These are phyloP conservation scores for Venusia cambrica DNA, from an alignment of 2,888 invertebrate species.

Conservation along the genomic window DNA sequence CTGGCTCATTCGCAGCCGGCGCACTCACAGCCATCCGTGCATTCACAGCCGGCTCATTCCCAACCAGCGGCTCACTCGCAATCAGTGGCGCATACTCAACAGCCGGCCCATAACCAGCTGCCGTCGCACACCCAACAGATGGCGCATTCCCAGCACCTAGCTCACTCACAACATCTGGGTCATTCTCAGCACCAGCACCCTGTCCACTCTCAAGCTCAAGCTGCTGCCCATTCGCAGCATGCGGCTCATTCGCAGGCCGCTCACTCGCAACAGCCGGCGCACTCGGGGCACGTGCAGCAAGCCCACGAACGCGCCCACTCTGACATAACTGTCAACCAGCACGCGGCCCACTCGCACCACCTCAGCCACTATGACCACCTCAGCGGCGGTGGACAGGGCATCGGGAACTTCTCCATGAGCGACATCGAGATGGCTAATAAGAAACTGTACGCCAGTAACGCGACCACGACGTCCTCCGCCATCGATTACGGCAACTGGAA, in stretches of 20 bases:
- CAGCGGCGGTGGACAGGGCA: constrained; percentile 47
- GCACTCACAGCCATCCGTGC: constrained; percentile 5
- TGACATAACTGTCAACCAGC: constrained; percentile 20
- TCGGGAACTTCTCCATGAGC: constrained; percentile 62
- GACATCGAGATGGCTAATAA: constrained; percentile 72
- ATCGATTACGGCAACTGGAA: constrained; percentile 73
- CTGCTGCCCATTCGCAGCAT: constrained; percentile 7
- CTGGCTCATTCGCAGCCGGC: constrained; percentile 4
- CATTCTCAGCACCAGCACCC: constrained; percentile 6
- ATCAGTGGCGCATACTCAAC: not conserved
- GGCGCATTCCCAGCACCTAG: constrained; percentile 1
- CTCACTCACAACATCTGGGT: not conserved
- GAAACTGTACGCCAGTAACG: constrained; percentile 59
- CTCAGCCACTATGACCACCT: constrained; percentile 61
- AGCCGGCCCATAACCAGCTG: not conserved
- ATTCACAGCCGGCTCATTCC: constrained; percentile 8
- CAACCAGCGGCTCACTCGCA: constrained; percentile 4
- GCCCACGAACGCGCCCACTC: constrained; percentile 10
- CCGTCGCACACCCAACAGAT: not conserved
- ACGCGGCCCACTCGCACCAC: constrained; percentile 62
- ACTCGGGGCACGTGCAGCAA: constrained; percentile 1
- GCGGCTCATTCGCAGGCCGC: constrained; percentile 6
- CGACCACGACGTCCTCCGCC: constrained; percentile 47
- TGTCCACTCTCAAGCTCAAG: constrained; percentile 6
- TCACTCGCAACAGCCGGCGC: constrained; percentile 2